Percentiles rank a stretch among this genome's conserved stretches.
Evolutionary conservation across 2,888 invertebrate species (phyloP).

Genomic region (Halictus ligatus): DNA sequence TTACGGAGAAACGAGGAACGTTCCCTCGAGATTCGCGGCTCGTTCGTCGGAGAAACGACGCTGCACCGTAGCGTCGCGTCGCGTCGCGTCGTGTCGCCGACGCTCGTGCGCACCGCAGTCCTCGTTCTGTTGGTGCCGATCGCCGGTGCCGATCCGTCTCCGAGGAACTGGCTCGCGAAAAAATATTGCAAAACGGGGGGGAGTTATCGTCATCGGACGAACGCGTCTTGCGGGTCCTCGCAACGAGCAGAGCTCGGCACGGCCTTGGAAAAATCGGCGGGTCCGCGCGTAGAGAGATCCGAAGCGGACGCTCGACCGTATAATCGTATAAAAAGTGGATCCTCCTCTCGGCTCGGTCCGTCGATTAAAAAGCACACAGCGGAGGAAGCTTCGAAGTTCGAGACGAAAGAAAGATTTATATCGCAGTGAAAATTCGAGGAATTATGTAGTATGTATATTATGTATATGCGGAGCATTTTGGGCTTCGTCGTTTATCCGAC

Average conservation of each 20-base stretch:
- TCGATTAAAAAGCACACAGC: conserved; percentile 58
- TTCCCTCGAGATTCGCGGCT: background rate
- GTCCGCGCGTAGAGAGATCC: conserved; percentile 29
- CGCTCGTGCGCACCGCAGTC: background rate
- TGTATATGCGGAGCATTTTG: conserved; percentile 23
- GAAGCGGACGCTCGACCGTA: conserved; percentile 35
- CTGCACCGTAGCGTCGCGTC: background rate
- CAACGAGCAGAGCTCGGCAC: conserved; percentile 14
- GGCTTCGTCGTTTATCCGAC: conserved; percentile 8
- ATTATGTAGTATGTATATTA: conserved; percentile 21
- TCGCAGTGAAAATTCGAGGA: conserved; percentile 38
- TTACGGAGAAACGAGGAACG: conserved; percentile 15
- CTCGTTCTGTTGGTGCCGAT: background rate
- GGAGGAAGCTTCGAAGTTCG: conserved; percentile 59
- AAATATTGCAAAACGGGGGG: background rate
- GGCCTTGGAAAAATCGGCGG: conserved; percentile 18
- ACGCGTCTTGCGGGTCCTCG: conserved; percentile 10
- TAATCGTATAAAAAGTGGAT: conserved; percentile 76
- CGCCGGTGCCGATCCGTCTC: background rate
- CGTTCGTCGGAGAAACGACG: background rate
- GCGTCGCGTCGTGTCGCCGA: background rate
- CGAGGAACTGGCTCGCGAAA: background rate
- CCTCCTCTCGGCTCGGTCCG: conserved; percentile 60
- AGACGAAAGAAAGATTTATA: conserved; percentile 41
- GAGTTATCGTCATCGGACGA: background rate